Percentiles rank a stretch among this genome's conserved stretches.
phyloP scores from a whole-genome alignment of 92 coral and sea anemone genomes.

The Ricordea florida region DNA sequence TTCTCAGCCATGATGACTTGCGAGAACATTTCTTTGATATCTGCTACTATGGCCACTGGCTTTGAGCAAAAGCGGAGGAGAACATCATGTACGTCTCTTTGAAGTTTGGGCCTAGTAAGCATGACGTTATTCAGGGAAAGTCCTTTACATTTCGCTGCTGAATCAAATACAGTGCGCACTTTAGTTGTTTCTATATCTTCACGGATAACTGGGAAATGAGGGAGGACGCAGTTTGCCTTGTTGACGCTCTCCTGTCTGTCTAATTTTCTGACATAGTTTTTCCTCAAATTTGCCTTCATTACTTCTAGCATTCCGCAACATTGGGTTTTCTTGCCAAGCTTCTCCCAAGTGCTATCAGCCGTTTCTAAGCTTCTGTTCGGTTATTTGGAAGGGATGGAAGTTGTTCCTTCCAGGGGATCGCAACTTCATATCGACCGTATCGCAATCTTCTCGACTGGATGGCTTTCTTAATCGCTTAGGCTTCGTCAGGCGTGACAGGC shows the following conservation, averaged over 20 bases:
- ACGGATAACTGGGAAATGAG: too few relatives aligned
- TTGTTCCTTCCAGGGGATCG: constrained; percentile 47
- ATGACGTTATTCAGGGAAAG: too few relatives aligned
- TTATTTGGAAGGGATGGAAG: constrained; percentile 17
- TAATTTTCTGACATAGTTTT: too few relatives aligned
- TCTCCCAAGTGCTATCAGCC: constrained; percentile 7
- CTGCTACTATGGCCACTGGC: too few relatives aligned
- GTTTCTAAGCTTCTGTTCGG: neutral
- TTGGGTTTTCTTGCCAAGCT: constrained; percentile 2
- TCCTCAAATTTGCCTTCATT: too few relatives aligned
- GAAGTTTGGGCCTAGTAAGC: too few relatives aligned
- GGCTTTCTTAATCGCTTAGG: constrained; percentile 10
- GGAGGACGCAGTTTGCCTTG: neutral
- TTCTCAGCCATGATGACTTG: too few relatives aligned
- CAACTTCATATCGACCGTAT: constrained; percentile 22
- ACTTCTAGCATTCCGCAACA: constrained; percentile 23
- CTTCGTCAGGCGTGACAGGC: constrained; percentile 29
- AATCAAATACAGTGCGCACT: too few relatives aligned
- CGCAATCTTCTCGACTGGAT: neutral
- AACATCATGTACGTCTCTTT: neutral
- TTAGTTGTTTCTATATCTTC: too few relatives aligned
- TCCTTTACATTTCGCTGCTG: too few relatives aligned
- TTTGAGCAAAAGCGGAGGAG: too few relatives aligned
- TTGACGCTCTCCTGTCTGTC: neutral
- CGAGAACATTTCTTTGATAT: too few relatives aligned